Percentiles rank a stretch among this genome's conserved stretches.
These are phyloP conservation scores for Eupithecia pulchellata DNA, from an alignment of 2,888 invertebrate species.

Conservation along the genomic window DNA sequence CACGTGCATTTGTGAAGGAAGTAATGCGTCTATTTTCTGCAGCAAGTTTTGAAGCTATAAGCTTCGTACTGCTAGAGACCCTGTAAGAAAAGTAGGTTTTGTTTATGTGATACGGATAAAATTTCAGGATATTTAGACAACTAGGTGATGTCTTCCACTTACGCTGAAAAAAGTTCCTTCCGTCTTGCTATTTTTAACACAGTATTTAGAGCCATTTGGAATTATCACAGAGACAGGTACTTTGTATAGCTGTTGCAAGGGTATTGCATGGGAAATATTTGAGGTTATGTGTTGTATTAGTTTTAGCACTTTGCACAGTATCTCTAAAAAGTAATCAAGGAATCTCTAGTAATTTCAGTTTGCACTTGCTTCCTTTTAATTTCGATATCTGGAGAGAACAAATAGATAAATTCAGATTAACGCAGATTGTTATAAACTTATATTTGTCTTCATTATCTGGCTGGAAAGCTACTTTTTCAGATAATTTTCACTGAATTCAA, in stretches of 20 bases:
- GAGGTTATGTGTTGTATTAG: neutral
- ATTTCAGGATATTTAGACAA: neutral
- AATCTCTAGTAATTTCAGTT: too few relatives aligned
- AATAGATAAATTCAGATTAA: neutral
- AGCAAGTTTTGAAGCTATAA: conserved; percentile 37
- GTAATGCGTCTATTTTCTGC: conserved; percentile 45
- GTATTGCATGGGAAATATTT: neutral
- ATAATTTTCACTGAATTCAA: too few relatives aligned
- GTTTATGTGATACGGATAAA: neutral
- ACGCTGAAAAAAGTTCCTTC: conserved; percentile 63
- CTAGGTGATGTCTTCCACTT: conserved; percentile 50
- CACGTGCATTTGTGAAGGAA: conserved; percentile 44
- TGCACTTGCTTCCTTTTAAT: too few relatives aligned
- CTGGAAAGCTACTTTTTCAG: too few relatives aligned
- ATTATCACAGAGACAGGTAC: conserved; percentile 1
- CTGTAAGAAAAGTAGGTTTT: conserved; percentile 45
- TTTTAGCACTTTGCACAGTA: neutral
- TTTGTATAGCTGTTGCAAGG: neutral
- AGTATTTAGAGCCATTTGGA: conserved; percentile 59
- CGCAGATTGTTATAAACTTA: neutral
- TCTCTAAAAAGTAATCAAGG: too few relatives aligned
- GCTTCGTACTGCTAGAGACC: conserved; percentile 54
- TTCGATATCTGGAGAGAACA: neutral
- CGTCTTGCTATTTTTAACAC: conserved; percentile 54
- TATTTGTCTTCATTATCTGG: too few relatives aligned